phyloP scores from a whole-genome alignment of 2,113 vertebrate genomes.

The Siniperca chuatsi region DNA sequence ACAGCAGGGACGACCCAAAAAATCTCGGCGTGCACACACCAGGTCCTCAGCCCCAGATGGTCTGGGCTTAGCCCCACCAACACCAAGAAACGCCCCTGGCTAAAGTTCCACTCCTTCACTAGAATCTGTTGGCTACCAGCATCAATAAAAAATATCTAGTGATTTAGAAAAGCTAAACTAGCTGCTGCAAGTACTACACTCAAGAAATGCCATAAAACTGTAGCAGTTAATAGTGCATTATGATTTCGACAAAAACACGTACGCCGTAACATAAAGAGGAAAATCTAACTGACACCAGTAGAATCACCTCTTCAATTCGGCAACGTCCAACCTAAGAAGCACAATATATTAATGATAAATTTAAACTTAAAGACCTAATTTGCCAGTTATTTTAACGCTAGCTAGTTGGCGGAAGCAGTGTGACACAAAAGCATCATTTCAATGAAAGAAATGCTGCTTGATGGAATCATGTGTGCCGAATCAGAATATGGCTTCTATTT shows the following conservation, averaged over 20 bases:
- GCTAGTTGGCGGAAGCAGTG: not conserved
- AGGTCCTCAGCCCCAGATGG: too few species aligned
- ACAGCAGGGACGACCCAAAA: too few species aligned
- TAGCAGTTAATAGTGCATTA: not conserved
- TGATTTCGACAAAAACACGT: not conserved
- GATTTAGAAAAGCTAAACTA: not conserved
- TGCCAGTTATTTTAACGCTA: not conserved
- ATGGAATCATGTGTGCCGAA: not conserved
- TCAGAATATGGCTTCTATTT: not conserved
- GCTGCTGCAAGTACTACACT: not conserved
- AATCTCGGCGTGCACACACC: too few species aligned
- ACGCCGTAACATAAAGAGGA: not conserved
- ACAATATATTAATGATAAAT: too few species aligned
- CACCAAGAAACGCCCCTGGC: too few species aligned
- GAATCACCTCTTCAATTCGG: not conserved
- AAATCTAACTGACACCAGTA: not conserved
- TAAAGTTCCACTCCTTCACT: not conserved
- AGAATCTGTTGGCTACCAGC: not conserved
- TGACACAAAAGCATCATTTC: not conserved
- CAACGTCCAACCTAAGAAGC: not conserved
- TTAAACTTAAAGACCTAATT: not conserved
- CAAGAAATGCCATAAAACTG: too few species aligned
- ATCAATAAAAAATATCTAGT: not conserved
- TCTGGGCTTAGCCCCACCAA: too few species aligned
- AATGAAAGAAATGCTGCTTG: not conserved